These are phyloP conservation scores for Agelastica alni DNA, from an alignment of 2,888 invertebrate species.

Conservation along the genomic window DNA sequence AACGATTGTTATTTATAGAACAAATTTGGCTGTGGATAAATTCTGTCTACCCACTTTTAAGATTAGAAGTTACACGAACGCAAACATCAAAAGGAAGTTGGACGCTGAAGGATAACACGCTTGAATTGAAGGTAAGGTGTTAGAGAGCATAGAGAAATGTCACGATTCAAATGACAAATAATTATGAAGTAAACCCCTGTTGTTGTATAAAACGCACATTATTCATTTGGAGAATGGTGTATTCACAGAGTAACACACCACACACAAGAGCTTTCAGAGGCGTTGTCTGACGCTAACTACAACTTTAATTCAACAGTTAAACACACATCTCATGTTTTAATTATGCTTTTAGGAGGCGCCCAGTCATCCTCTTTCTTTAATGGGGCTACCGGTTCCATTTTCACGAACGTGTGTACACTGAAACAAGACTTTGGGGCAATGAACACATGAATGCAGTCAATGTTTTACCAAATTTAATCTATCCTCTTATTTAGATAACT, in stretches of 20 bases:
- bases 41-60: no score
- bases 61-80: no score
- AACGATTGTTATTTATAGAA: no score
- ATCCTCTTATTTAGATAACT: no score
- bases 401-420: constrained; percentile 8
- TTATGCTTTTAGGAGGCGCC: constrained; percentile 52
- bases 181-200: constrained; percentile 14
- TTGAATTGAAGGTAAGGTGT: background rate
- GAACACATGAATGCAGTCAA: no score
- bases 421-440: constrained; percentile 22
- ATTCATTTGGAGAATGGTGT: constrained; percentile 16
- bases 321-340: constrained; percentile 54
- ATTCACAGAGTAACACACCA: constrained; percentile 10
- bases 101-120: no score
- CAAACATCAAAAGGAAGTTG: background rate
- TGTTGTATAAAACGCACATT: constrained; percentile 10
- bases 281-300: constrained; percentile 38
- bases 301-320: constrained; percentile 51
- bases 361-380: constrained; percentile 42
- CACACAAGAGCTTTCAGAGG: constrained; percentile 27
- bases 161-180: constrained; percentile 18
- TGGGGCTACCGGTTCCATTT: constrained; percentile 41
- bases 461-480: no score
- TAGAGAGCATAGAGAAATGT: constrained; percentile 12
- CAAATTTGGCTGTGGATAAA: no score